Conservation (phyloP, 2,888 invertebrate genomes). For the Drosophila austrosaltans region DNA sequence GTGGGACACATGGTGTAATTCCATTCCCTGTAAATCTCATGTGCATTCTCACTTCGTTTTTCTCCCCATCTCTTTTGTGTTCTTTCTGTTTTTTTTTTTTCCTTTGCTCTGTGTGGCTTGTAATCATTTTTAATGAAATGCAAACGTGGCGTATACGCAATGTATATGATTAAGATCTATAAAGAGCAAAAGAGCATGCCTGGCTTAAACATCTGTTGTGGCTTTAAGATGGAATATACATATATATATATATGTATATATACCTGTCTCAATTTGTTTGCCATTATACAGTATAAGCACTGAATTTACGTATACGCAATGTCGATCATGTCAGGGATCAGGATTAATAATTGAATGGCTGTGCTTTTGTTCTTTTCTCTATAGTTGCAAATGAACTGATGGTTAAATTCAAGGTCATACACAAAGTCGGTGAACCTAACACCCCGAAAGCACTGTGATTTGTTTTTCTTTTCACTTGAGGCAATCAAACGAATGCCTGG, state of each 20-base stretch:
- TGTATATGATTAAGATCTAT: conserved; percentile 34
- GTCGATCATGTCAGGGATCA: neutral
- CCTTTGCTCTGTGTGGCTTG: conserved; percentile 19
- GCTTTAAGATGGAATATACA: conserved; percentile 30
- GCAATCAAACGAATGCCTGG: conserved; percentile 25
- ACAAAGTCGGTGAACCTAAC: neutral
- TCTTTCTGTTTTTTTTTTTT: neutral
- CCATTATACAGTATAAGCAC: too few relatives aligned
- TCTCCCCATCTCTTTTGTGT: too few relatives aligned
- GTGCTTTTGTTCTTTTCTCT: too few relatives aligned
- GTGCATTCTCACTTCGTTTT: conserved; percentile 5
- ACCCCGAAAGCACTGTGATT: neutral
- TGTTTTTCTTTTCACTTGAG: conserved; percentile 1
- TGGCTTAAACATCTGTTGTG: conserved; percentile 16
- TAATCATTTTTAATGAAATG: conserved; percentile 62
- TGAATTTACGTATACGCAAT: neutral
- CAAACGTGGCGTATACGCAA: conserved; percentile 59
- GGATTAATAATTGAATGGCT: too few relatives aligned
- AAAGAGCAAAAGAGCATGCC: conserved; percentile 19
- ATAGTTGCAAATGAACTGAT: neutral
- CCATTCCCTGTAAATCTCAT: conserved; percentile 36
- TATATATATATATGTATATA: neutral
- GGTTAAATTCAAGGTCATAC: neutral
- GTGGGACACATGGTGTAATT: conserved; percentile 34
- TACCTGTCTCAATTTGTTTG: too few relatives aligned